A percentile compares a stretch with the other conserved stretches of the same genome.
Conservation (phyloP, 2,113 vertebrate genomes). For the Pelodiscus sinensis region DNA sequence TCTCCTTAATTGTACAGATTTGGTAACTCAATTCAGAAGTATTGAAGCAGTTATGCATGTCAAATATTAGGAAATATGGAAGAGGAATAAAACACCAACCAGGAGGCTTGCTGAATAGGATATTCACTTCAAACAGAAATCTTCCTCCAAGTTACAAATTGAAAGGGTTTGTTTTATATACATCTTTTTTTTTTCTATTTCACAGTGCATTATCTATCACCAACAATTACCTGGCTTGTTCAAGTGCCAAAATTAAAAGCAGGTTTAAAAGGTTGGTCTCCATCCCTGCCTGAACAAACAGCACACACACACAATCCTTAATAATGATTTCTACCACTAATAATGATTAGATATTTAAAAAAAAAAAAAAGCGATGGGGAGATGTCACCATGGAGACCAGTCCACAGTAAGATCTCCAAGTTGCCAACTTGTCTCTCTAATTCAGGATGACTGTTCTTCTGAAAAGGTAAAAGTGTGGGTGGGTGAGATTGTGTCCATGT, state of each 20-base stretch:
- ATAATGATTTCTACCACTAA: conserved; percentile 31
- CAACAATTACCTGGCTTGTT: neutral
- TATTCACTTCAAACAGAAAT: conserved; percentile 30
- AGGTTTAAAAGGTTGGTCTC: neutral
- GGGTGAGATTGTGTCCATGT: neutral
- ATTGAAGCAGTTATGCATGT: conserved; percentile 35
- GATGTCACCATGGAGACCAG: neutral
- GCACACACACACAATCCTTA: conserved; percentile 1
- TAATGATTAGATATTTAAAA: conserved; percentile 20
- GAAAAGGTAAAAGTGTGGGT: neutral
- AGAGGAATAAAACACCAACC: neutral
- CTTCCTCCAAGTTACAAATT: conserved; percentile 28
- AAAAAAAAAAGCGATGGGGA: neutral
- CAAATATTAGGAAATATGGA: conserved; percentile 27
- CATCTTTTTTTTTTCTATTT: conserved; percentile 37
- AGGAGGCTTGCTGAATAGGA: conserved; percentile 15
- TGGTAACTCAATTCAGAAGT: conserved; percentile 10
- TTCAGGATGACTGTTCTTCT: neutral
- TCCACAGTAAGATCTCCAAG: neutral
- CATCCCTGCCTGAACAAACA: neutral
- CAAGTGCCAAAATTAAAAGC: conserved; percentile 10
- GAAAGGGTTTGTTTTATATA: conserved; percentile 17
- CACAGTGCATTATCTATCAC: neutral
- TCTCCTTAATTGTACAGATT: conserved; percentile 11
- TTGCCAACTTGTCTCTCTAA: neutral